Conservation (phyloP, 2,113 vertebrate species). For the Nymphicus hollandicus region DNA sequence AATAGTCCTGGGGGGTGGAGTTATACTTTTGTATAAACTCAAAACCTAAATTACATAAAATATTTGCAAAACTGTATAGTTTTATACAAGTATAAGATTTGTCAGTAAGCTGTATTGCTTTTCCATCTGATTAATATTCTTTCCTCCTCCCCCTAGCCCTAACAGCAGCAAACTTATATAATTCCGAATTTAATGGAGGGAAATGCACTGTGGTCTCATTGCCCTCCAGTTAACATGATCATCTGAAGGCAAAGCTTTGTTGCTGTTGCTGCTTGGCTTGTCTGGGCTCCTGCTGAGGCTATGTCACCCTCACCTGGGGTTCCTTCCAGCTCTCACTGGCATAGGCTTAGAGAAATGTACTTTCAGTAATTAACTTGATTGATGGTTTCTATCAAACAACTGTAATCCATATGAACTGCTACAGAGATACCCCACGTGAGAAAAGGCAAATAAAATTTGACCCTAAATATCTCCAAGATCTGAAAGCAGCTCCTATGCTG, state of each 20-base stretch:
- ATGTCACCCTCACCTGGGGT: neutral
- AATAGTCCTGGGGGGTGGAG: neutral
- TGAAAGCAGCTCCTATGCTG: rapidly evolving
- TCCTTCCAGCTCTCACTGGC: neutral
- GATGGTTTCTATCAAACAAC: neutral
- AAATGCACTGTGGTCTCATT: neutral
- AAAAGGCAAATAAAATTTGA: neutral
- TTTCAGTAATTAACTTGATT: neutral
- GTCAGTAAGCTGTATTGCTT: neutral
- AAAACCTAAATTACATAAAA: neutral
- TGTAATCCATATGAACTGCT: neutral
- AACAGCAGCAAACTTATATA: neutral
- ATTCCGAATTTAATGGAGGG: neutral
- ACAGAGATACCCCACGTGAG: rapidly evolving
- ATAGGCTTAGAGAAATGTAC: neutral
- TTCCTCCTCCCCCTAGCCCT: rapidly evolving
- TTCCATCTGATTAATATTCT: neutral
- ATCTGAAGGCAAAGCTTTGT: neutral
- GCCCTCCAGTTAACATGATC: neutral
- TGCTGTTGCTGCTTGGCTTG: neutral
- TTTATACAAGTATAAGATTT: neutral
- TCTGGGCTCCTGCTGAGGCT: neutral
- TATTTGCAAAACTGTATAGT: neutral
- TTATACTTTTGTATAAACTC: neutral
- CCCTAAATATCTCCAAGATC: neutral